Conservation (phyloP, 2,888 invertebrate species). For the Calameuta idolon region DNA sequence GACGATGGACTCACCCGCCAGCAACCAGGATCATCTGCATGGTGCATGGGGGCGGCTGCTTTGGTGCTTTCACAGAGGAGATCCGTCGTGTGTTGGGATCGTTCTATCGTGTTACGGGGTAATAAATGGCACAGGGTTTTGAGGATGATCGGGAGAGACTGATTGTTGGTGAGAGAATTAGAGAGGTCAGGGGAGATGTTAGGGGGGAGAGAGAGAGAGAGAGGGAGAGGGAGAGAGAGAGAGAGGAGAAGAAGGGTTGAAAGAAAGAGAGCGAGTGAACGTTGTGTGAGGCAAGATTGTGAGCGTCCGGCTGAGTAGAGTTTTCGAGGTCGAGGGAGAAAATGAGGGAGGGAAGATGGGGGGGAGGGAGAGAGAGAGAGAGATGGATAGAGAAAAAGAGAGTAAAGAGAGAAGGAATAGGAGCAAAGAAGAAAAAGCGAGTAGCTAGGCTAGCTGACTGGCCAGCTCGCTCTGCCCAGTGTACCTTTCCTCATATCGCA, state of each 20-base stretch:
- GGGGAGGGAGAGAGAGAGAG: conserved; percentile 11
- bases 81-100: conserved; percentile 24
- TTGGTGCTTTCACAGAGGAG: conserved; percentile 50
- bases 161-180: conserved; percentile 21
- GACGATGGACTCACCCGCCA: conserved; percentile 67
- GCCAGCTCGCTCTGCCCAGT: conserved; percentile 26
- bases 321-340: conserved; percentile 18
- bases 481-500: conserved; percentile 28
- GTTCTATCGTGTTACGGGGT: neutral
- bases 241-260: neutral
- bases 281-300: conserved; percentile 2
- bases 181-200: conserved; percentile 11
- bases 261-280: conserved; percentile 12
- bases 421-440: conserved; percentile 29
- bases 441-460: conserved; percentile 38
- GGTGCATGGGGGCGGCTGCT: conserved; percentile 66
- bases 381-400: conserved; percentile 22
- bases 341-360: neutral
- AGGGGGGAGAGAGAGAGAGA: conserved; percentile 18
- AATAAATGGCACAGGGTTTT: neutral
- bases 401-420: neutral
- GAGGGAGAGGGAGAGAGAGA: conserved; percentile 6
- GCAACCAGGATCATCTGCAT: conserved; percentile 69
- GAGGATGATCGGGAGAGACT: conserved; percentile 29
- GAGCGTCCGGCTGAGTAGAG: conserved; percentile 14